A percentile compares a stretch with the other conserved stretches of the same genome.
phyloP scores from a whole-genome alignment of 2,113 vertebrate genomes.

The Lampris megalopsis region DNA sequence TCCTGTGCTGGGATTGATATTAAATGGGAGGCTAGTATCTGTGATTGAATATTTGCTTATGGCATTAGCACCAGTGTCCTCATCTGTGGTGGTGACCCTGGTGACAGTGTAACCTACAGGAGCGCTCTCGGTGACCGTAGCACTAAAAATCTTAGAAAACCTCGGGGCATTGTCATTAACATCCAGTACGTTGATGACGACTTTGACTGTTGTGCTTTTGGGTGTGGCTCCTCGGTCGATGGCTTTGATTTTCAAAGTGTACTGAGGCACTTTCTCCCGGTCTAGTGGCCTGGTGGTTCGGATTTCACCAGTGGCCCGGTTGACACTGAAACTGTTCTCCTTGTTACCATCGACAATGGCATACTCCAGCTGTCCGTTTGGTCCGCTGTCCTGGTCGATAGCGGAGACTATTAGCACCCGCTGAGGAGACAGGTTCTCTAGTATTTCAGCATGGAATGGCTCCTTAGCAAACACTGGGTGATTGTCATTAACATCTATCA shows the following conservation, averaged over 20 bases:
- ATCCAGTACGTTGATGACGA: conserved; percentile 90
- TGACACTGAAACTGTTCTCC: conserved; percentile 91
- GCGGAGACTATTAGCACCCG: conserved; percentile 88
- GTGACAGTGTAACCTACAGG: conserved; percentile 92
- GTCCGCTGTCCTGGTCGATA: conserved; percentile 90
- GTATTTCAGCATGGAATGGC: conserved; percentile 89
- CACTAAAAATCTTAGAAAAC: conserved; percentile 97
- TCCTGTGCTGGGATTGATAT: conserved; percentile 90
- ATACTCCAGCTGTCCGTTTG: conserved; percentile 92
- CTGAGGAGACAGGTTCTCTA: conserved; percentile 91
- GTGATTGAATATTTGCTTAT: conserved; percentile 92
- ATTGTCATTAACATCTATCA: conserved; percentile 95
- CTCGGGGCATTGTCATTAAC: conserved; percentile 96
- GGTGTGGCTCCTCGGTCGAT: conserved; percentile 88
- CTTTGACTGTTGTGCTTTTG: conserved; percentile 85
- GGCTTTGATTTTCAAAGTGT: conserved; percentile 88
- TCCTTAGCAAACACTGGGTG: conserved; percentile 88
- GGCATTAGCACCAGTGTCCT: conserved; percentile 90
- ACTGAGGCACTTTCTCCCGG: conserved; percentile 88
- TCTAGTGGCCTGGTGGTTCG: conserved; percentile 90
- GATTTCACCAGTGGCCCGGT: conserved; percentile 91
- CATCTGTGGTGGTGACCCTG: conserved; percentile 94
- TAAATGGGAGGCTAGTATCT: conserved; percentile 90
- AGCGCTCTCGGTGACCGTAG: conserved; percentile 92
- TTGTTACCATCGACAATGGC: conserved; percentile 90